Conservation (phyloP, 2,888 invertebrate species). For the Thereva nobilitata region DNA sequence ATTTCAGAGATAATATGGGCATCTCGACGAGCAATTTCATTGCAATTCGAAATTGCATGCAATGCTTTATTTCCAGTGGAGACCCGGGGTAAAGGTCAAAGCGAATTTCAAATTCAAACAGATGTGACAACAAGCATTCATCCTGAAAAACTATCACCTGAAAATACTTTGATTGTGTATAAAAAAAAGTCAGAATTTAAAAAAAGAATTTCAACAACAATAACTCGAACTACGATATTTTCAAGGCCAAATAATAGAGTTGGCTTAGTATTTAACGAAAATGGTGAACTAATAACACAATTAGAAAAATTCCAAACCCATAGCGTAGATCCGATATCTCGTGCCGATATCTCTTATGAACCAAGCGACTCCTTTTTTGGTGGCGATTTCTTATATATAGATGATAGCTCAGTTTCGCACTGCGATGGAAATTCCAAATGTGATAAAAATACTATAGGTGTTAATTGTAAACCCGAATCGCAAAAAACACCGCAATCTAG, state of each 20-base stretch:
- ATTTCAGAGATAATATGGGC: no score
- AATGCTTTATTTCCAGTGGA: no score
- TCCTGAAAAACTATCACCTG: conserved; percentile 45
- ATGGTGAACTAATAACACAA: conserved; percentile 43
- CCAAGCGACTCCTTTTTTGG: conserved; percentile 31
- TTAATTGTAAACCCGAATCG: background rate
- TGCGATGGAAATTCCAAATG: conserved; percentile 51
- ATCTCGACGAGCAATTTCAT: no score
- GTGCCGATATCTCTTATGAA: conserved; percentile 46
- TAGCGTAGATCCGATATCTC: conserved; percentile 52
- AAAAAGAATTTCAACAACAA: conserved; percentile 52
- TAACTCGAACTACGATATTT: conserved; percentile 48
- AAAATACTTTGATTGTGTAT: conserved; percentile 41
- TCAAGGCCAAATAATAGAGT: conserved; percentile 48
- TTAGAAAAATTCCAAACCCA: conserved; percentile 48
- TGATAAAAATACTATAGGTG: background rate
- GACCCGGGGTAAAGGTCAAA: conserved; percentile 10
- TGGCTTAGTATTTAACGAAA: conserved; percentile 49
- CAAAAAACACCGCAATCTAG: no score
- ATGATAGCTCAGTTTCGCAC: conserved; percentile 54
- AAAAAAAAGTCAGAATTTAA: conserved; percentile 50
- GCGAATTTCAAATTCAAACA: conserved; percentile 47
- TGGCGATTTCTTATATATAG: conserved; percentile 53
- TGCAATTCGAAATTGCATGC: no score
- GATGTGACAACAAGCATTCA: conserved; percentile 49